Evolutionary conservation across 2,797 vertebrate genomes (phyloP), one percentile per base, ranked within the genome.

Genomic region (Stomatorhinus walkeri): DNA sequence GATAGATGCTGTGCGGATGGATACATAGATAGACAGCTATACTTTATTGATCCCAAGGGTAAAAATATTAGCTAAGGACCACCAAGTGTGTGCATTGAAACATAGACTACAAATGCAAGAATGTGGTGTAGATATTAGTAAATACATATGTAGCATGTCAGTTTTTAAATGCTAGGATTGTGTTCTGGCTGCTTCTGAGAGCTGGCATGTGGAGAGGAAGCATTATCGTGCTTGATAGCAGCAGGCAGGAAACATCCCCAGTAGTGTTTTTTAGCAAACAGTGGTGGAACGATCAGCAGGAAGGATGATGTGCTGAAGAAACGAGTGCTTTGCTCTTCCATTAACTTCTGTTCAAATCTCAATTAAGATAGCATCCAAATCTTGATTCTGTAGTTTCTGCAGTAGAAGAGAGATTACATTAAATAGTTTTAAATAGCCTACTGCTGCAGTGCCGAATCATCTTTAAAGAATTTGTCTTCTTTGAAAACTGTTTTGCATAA

Each of bases 401-500:
- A 46, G 36, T 46, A 46, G 40, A 81, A 81, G 40, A 81, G 16
- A 19, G 40, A 40, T 46, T 7, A 81, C 36, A n/a, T 72, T 81
- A n/a, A 81, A 43, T n/a, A n/a, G 36, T 79, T 79, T 72, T 79
- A 43, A 79, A n/a, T 81, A 46, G 76, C 12, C 40, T 46, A 81
- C 76, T 81, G 76, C 40, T n/a, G 40, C 76, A 46, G 40, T 81
- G 76, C 76, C 46, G 40, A 81, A 46, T 81, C 36, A 12, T 72
- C 14, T 72, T 72, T 79, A 46, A 79, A 81, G 40, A n/a, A 81
- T 36, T 72, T 81, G 76, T 81, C 76, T 46, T 81, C 76, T 46
- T 40, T 81, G 76, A n/a, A 81, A 81, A 22, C 36, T 46, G 76
- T 81, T 81, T 81, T 81, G 76, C 36, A 81, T 81, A 81, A 81